Evolutionary conservation across 1,140 invertebrate species (phyloP).

Genomic region (Psilanteris sp.): DNA sequence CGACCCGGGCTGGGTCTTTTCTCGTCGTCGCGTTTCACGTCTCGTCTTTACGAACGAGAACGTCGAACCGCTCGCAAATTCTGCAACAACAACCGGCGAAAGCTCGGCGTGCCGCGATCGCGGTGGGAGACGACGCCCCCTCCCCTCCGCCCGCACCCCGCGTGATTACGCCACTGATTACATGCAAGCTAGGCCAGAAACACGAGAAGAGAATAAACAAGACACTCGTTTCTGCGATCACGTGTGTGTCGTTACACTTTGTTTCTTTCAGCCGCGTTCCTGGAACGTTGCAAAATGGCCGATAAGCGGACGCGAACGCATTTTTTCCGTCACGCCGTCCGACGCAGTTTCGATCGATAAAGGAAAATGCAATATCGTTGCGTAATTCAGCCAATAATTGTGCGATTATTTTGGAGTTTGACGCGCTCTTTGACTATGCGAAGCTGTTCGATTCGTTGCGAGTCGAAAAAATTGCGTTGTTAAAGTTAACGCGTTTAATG

Average conservation of each 20-base stretch:
- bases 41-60: slow-evolving; percentile 22
- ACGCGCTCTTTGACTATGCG: too few species aligned
- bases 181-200: slow-evolving; percentile 51
- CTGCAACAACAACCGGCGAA: slow-evolving; percentile 26
- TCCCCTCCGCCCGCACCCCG: not conserved
- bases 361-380: slow-evolving; percentile 1
- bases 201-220: slow-evolving; percentile 50
- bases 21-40: slow-evolving; percentile 18
- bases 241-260: slow-evolving; percentile 48
- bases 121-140: slow-evolving; percentile 3
- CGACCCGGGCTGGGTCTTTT: slow-evolving; percentile 9
- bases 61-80: slow-evolving; percentile 13
- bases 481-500: too few species aligned
- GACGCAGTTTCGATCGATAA: slow-evolving; percentile 7
- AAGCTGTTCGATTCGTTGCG: too few species aligned
- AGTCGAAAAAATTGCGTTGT: too few species aligned
- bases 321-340: slow-evolving; percentile 4
- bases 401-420: too few species aligned
- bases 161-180: slow-evolving; percentile 53
- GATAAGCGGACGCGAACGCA: slow-evolving; percentile 20
- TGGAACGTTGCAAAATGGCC: slow-evolving; percentile 31
- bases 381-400: too few species aligned
- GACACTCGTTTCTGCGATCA: slow-evolving; percentile 48
- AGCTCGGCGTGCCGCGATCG: slow-evolving; percentile 4
- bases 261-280: slow-evolving; percentile 30